A percentile compares a stretch with the other conserved stretches of the same genome.
Evolutionary conservation across 2,888 invertebrate species (phyloP).

Genomic region (Germaria angustata): DNA sequence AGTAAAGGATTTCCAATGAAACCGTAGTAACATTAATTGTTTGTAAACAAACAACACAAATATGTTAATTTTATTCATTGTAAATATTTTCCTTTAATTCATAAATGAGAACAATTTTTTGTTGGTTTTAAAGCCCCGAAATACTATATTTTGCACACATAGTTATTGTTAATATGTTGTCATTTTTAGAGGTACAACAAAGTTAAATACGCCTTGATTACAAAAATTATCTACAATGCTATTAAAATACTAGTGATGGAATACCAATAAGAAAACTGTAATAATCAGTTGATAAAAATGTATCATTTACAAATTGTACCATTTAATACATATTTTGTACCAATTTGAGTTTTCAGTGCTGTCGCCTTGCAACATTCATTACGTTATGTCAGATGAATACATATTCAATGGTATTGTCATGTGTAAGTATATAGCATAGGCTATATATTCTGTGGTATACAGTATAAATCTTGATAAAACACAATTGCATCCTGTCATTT

Average conservation of each 20-base stretch:
- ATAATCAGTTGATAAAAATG: neutral
- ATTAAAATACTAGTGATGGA: neutral
- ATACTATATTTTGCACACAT: neutral
- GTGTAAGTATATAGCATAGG: no score
- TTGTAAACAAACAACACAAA: slow-evolving; percentile 73
- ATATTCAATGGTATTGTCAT: no score
- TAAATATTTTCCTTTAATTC: neutral
- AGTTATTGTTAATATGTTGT: neutral
- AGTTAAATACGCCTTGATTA: slow-evolving; percentile 21
- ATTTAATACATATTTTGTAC: no score
- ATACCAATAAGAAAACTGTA: neutral
- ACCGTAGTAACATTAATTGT: slow-evolving; percentile 73
- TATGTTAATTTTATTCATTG: slow-evolving; percentile 45
- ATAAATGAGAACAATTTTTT: neutral
- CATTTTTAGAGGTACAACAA: neutral
- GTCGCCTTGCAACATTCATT: no score
- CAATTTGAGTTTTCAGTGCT: no score
- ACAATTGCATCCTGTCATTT: no score
- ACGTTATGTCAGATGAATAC: no score
- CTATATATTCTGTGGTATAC: no score
- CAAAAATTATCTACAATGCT: neutral
- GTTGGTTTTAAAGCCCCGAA: neutral
- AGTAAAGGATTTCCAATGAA: slow-evolving; percentile 67
- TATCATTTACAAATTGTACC: neutral
- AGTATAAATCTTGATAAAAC: no score